These are phyloP conservation scores for Lasioglossum marginatum DNA, from an alignment of 2,888 invertebrate species.

Conservation along the genomic window DNA sequence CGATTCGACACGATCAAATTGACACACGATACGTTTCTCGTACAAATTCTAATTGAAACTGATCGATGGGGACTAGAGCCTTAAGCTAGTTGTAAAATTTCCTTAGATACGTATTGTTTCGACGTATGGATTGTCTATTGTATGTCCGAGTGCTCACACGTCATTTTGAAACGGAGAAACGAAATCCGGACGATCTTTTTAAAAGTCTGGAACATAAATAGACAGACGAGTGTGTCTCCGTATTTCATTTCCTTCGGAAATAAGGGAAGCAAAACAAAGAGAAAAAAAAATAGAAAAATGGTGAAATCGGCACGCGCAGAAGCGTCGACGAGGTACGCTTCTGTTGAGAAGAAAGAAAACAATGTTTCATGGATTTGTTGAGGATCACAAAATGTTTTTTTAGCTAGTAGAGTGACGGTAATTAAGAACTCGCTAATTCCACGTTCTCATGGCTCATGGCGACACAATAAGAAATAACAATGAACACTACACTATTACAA, in stretches of 20 bases:
- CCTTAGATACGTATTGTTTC: slow-evolving; percentile 70
- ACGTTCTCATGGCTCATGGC: slow-evolving; percentile 74
- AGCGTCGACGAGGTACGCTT: slow-evolving; percentile 49
- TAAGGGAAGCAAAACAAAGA: slow-evolving; percentile 7
- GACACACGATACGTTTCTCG: slow-evolving; percentile 36
- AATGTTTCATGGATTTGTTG: slow-evolving; percentile 61
- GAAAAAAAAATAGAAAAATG: slow-evolving; percentile 7
- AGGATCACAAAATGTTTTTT: slow-evolving; percentile 70
- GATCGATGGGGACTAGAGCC: slow-evolving; percentile 70
- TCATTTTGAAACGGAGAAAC: slow-evolving; percentile 35
- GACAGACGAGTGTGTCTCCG: slow-evolving; percentile 30
- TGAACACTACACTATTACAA: slow-evolving; percentile 77
- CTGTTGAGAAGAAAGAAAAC: slow-evolving; percentile 26
- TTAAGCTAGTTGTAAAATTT: slow-evolving; percentile 70
- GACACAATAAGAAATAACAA: slow-evolving; percentile 74
- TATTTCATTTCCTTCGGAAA: slow-evolving; percentile 34
- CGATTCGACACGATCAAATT: slow-evolving; percentile 9
- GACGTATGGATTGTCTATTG: slow-evolving; percentile 64
- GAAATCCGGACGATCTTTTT: slow-evolving; percentile 9
- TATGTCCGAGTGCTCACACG: slow-evolving; percentile 62
- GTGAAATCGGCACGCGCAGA: slow-evolving; percentile 23
- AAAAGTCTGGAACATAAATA: slow-evolving; percentile 26
- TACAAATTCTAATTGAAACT: slow-evolving; percentile 59
- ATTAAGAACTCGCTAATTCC: slow-evolving; percentile 74
- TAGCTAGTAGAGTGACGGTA: slow-evolving; percentile 69